Conservation (phyloP, 2,888 invertebrate species). For the Dasysyrphus tricinctus region DNA sequence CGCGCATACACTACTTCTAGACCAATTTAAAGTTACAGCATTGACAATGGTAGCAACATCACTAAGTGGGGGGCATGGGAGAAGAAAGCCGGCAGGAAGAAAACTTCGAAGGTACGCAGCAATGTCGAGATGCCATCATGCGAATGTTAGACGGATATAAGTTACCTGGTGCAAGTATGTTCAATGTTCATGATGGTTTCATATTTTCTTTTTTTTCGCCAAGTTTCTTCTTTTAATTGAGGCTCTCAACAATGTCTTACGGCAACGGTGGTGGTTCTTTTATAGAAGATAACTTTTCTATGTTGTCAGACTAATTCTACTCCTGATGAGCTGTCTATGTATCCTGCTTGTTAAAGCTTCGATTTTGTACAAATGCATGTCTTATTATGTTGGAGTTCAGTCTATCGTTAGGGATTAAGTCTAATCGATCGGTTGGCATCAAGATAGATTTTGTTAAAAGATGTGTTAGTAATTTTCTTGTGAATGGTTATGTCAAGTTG, state of each 20-base stretch:
- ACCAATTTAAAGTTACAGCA: constrained; percentile 60
- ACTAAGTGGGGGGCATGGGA: background rate
- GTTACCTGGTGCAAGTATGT: constrained; percentile 19
- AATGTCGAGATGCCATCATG: constrained; percentile 39
- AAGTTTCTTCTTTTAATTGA: constrained; percentile 50
- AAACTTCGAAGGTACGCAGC: constrained; percentile 49
- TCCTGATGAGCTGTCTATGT: background rate
- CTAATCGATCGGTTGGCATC: constrained; percentile 30
- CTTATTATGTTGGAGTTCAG: constrained; percentile 35
- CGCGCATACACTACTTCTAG: constrained; percentile 23
- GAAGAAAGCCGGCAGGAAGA: background rate
- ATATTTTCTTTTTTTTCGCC: background rate
- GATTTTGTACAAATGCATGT: constrained; percentile 25
- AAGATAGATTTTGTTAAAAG: background rate
- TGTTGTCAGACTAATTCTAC: background rate
- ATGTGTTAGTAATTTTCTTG: constrained; percentile 22
- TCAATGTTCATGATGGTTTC: constrained; percentile 13
- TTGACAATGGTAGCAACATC: constrained; percentile 14
- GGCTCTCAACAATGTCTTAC: constrained; percentile 15
- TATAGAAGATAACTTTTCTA: constrained; percentile 6
- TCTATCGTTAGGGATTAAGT: constrained; percentile 42
- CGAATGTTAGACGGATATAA: constrained; percentile 31
- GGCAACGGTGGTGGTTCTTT: constrained; percentile 1
- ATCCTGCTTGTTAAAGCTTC: background rate
- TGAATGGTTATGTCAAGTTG: constrained; percentile 3